Base-by-base conservation (phyloP, 1,140 invertebrate genomes). In the Daktulosphaira vitifoliae region DNA sequence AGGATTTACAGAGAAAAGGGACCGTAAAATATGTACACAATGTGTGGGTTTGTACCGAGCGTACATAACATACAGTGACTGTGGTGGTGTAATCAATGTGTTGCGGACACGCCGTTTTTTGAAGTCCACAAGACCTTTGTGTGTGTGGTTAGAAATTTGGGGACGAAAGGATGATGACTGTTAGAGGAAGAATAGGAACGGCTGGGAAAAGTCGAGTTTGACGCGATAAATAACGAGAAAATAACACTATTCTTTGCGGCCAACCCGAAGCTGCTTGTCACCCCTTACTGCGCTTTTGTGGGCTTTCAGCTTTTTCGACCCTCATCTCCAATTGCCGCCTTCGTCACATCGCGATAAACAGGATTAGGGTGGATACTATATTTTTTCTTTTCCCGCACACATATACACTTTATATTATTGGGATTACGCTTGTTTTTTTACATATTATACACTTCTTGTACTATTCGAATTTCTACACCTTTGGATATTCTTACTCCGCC, bases 161-260 rank as follows among this genome's bases (percentile, higher is more conserved):
- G 39, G 44, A 46, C 22, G 54, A 59, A 59, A 46, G 25, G 39
- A 29, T 42, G 54, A 46, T 15, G 39, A 23, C 25, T 13, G 42
- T 8, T 15, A 13, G 23, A n/a, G 42, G 25, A 2, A 15, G 26
- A 23, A 9, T 8, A n/a, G n/a, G 26, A 26, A 15, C 22, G 42
- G 18, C 23, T 26, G 53, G 56, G 56, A 33, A 62, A 48, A 62
- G 56, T 62, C 56, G 56, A 62, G 56, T 62, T 46, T 46, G 56
- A 48, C 56, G 56, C 56, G 56, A 62, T 62, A 62, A 62, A 62
- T 62, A 62, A 62, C 56, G 56, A 62, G 56, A 62, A 62, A 62
- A 62, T 62, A 62, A 62, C 56, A 42, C 56, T 62, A 62, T 62
- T 62, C 56, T 62, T 62, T 25, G 56, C 42, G 16, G n/a, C 15